A percentile compares a stretch with the other conserved stretches of the same genome.
These are phyloP conservation scores for Leptobrachium ailaonicum DNA, from an alignment of 2,113 vertebrate species.

Conservation along the genomic window DNA sequence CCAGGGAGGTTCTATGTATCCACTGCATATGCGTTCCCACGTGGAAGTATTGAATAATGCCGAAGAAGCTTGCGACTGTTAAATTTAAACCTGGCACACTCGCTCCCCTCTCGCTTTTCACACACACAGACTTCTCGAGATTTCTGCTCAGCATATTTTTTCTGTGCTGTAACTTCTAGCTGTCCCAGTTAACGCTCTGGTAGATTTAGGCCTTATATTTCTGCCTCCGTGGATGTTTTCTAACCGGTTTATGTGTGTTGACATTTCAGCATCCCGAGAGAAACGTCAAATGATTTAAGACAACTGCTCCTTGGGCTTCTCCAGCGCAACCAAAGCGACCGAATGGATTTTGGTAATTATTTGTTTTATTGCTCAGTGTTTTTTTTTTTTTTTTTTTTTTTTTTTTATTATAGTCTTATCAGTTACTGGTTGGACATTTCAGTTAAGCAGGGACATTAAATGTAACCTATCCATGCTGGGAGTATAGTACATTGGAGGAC, in stretches of 20 bases:
- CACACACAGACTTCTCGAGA: conserved; percentile 19
- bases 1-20: conserved; percentile 3
- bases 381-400: not conserved
- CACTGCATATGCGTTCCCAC: not conserved
- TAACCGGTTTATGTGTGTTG: conserved; percentile 20
- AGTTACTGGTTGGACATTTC: too few relatives aligned
- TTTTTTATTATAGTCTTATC: too few relatives aligned
- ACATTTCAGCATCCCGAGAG: conserved; percentile 83
- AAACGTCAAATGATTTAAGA: conserved; percentile 83
- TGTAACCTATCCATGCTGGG: too few relatives aligned
- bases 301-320: conserved; percentile 86
- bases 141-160: conserved; percentile 38
- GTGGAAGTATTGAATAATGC: conserved; percentile 27
- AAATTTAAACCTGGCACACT: conserved; percentile 45
- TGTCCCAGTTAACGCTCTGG: not conserved
- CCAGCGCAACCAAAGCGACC: conserved; percentile 84
- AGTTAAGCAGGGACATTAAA: too few relatives aligned
- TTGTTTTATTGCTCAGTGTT: not conserved
- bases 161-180: conserved; percentile 17
- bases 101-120: conserved; percentile 33
- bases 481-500: too few relatives aligned
- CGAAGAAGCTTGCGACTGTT: conserved; percentile 25
- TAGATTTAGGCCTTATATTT: not conserved
- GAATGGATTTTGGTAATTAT: conserved; percentile 87
- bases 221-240: conserved; percentile 22